These are phyloP conservation scores for Brachymystax lenok DNA, from an alignment of 2,797 vertebrate genomes.

Conservation along the genomic window DNA sequence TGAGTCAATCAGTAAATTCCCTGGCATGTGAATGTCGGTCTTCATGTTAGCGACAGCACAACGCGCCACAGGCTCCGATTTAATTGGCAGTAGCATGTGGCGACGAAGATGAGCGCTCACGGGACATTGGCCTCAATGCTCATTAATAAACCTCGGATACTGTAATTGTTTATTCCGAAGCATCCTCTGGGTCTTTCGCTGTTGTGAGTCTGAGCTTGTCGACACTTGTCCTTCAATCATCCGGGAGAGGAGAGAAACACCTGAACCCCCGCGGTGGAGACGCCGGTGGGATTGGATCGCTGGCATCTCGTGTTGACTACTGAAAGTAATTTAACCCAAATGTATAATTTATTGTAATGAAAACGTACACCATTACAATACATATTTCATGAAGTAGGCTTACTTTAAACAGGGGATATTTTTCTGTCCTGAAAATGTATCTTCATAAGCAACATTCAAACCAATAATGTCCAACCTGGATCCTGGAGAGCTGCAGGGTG, in stretches of 20 bases:
- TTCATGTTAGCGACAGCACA: background rate
- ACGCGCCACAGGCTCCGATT: slow-evolving; percentile 51
- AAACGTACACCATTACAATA: background rate
- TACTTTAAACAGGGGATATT: too few species aligned
- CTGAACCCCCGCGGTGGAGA: slow-evolving; percentile 53
- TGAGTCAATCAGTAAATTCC: background rate
- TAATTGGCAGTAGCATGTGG: slow-evolving; percentile 67
- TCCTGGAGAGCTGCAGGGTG: background rate
- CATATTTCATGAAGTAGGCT: background rate
- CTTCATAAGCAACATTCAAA: background rate
- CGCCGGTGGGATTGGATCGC: background rate
- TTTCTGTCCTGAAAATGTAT: background rate
- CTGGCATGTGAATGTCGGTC: background rate
- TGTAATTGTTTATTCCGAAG: slow-evolving; percentile 47
- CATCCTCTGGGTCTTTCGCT: slow-evolving; percentile 58
- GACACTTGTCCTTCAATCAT: slow-evolving; percentile 69
- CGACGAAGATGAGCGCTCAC: slow-evolving; percentile 33
- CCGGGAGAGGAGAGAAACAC: slow-evolving; percentile 51
- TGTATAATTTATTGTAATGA: background rate
- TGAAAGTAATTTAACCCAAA: background rate
- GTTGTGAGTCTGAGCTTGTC: slow-evolving; percentile 67
- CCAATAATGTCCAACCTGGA: background rate
- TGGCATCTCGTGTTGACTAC: background rate
- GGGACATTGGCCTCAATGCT: background rate
- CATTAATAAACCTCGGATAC: slow-evolving; percentile 34